These are phyloP conservation scores for Dyspetes luteomarginatus DNA, from an alignment of 2,888 invertebrate species.

Conservation along the genomic window DNA sequence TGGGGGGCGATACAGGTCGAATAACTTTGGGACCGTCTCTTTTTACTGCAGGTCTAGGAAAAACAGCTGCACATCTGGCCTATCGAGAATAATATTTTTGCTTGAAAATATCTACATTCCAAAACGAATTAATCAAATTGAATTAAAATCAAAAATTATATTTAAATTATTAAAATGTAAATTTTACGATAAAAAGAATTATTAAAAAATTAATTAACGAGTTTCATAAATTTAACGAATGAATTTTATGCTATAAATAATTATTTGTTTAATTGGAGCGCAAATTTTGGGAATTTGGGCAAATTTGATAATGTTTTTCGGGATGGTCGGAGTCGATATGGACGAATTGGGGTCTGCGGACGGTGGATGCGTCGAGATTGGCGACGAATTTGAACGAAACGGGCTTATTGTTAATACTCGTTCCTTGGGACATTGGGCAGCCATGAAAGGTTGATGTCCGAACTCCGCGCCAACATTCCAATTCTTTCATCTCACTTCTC, in stretches of 20 bases:
- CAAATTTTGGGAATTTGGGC: neutral
- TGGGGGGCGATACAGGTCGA: slow-evolving; percentile 16
- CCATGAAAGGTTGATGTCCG: slow-evolving; percentile 78
- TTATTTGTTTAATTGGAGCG: no score
- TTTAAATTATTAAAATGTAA: no score
- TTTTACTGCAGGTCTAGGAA: neutral
- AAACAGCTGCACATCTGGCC: slow-evolving; percentile 19
- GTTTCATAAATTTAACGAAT: no score
- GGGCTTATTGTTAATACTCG: slow-evolving; percentile 52
- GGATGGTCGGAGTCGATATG: slow-evolving; percentile 16
- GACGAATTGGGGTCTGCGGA: slow-evolving; percentile 62
- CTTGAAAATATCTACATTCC: neutral
- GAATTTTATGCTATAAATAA: no score
- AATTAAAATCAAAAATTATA: no score
- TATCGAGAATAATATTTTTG: neutral
- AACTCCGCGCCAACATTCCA: slow-evolving; percentile 78
- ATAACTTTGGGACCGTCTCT: slow-evolving; percentile 27
- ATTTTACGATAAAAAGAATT: no score
- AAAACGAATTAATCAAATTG: no score
- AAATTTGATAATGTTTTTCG: neutral
- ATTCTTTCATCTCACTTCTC: slow-evolving; percentile 68
- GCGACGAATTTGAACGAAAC: slow-evolving; percentile 59
- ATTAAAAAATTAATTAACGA: no score
- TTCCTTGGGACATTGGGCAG: slow-evolving; percentile 62
- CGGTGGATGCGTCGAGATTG: slow-evolving; percentile 64